Conservation (phyloP, 1,140 invertebrate species). For the Drosophila parvula region DNA sequence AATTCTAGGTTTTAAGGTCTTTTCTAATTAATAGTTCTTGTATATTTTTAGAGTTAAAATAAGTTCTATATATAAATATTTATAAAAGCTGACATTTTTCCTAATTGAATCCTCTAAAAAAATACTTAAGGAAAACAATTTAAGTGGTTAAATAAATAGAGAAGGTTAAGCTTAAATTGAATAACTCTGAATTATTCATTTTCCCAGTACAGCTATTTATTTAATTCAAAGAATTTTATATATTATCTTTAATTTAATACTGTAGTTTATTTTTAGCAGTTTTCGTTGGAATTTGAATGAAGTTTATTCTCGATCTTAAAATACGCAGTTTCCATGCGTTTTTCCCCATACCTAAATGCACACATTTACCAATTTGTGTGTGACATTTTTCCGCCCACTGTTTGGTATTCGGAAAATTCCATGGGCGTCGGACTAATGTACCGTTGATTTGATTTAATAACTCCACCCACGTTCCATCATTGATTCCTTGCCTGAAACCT, state of each 20-base stretch:
- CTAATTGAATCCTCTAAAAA: neutral
- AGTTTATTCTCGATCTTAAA: neutral
- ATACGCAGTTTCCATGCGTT: neutral
- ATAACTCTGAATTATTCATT: too few relatives aligned
- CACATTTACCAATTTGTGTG: neutral
- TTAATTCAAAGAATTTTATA: neutral
- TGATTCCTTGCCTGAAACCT: constrained; percentile 24
- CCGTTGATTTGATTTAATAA: constrained; percentile 74
- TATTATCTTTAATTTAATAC: neutral
- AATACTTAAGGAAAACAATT: neutral
- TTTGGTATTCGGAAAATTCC: constrained; percentile 11
- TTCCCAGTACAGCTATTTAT: neutral
- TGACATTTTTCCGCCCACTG: constrained; percentile 19
- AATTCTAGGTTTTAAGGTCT: too few relatives aligned
- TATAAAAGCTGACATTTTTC: too few relatives aligned
- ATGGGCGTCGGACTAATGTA: constrained; percentile 53
- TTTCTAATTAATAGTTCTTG: too few relatives aligned
- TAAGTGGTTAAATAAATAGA: neutral
- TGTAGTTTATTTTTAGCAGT: neutral
- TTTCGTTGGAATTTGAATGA: neutral
- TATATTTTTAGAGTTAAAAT: too few relatives aligned
- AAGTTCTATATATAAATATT: too few relatives aligned
- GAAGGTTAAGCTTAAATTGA: too few relatives aligned
- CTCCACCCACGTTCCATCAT: constrained; percentile 8
- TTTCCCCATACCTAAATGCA: neutral